Base-by-base conservation (phyloP, 2,888 invertebrate species). In the Platycheirus albimanus region DNA sequence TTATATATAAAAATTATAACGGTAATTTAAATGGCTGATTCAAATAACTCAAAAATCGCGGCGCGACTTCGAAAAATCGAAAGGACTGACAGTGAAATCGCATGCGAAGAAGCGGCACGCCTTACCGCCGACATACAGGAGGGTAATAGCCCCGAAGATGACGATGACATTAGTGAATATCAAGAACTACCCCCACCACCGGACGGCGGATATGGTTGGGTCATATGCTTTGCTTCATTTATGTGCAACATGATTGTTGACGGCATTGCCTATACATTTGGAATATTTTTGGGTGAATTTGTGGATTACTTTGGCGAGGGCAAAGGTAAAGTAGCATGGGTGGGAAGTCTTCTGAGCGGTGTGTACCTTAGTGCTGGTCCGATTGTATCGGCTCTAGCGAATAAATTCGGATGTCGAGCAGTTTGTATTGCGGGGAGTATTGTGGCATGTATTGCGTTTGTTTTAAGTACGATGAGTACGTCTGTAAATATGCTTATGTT, bases 201-300 rank as follows among this genome's bases (percentile, higher is more conserved):
- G 41, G 97, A 97, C 90, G 96, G 96, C 85, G 98, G 98, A 61
- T 97, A 95, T 90, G 96, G 96, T 38, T 97, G 96, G 96, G 95
- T 98, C 88, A 96, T 99, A 89, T 98, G 99, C 67, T 95, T 97
- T 88, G 98, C 98, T 66, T 98, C 98, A 49, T 98, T 99, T 91
- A 95, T 99, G 94, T 98, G 98, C 92, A 99, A 99, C 93, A 94
- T 99, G 93, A 96, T 99, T 87, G 98, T 99, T 72, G 99, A 99
- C 91, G 99, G 98, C 87, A 98, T 99, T 85, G 97, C 98, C n/a
- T 99, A 99, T 91, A 97, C 98, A 6, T 99, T 99, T 91, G 99
- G 99, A 66, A 96, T 99, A 88, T 97, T 97, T 92, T 93, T 97
- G 52, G 93, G 94, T 28, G 94, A 96, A 88, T 95, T 97, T 87